These are phyloP conservation scores for Tribolium castaneum DNA, from an alignment of 1,140 invertebrate genomes.

Conservation along the genomic window DNA sequence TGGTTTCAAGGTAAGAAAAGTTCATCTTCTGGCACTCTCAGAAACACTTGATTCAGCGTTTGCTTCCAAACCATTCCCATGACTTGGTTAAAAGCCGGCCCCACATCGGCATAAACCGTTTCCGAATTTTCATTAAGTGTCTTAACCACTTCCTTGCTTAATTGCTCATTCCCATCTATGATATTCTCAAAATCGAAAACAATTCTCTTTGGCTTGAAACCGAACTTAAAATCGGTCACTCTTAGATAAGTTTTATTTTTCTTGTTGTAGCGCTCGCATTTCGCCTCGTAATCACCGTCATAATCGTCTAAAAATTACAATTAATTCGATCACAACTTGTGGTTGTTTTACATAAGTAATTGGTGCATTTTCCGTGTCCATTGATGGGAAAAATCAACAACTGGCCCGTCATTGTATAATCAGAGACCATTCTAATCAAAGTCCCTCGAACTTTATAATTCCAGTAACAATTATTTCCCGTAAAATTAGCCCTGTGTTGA, in stretches of 20 bases:
- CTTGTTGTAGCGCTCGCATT: neutral
- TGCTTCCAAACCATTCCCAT: neutral
- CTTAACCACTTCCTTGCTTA: slow-evolving; percentile 25
- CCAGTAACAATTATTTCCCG: neutral
- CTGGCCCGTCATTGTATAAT: slow-evolving; percentile 43
- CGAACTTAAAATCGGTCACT: neutral
- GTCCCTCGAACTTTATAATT: neutral
- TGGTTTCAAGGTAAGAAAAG: slow-evolving; percentile 10
- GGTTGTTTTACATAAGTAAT: neutral
- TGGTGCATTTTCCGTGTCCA: neutral
- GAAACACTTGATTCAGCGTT: neutral
- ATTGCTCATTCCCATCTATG: slow-evolving; percentile 5
- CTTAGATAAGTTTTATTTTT: neutral
- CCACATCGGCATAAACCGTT: neutral
- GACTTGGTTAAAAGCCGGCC: neutral
- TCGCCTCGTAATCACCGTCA: neutral
- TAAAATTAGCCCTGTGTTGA: neutral
- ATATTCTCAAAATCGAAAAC: slow-evolving; percentile 36
- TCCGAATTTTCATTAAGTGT: slow-evolving; percentile 21
- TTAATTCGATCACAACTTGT: neutral
- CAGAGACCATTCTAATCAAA: slow-evolving; percentile 4
- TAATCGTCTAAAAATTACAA: neutral
- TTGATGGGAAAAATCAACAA: slow-evolving; percentile 8
- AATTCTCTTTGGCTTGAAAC: slow-evolving; percentile 9
- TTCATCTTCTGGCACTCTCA: slow-evolving; percentile 12